Evolutionary conservation across 2,888 invertebrate genomes (phyloP).

Genomic region (Leucozona laternaria): DNA sequence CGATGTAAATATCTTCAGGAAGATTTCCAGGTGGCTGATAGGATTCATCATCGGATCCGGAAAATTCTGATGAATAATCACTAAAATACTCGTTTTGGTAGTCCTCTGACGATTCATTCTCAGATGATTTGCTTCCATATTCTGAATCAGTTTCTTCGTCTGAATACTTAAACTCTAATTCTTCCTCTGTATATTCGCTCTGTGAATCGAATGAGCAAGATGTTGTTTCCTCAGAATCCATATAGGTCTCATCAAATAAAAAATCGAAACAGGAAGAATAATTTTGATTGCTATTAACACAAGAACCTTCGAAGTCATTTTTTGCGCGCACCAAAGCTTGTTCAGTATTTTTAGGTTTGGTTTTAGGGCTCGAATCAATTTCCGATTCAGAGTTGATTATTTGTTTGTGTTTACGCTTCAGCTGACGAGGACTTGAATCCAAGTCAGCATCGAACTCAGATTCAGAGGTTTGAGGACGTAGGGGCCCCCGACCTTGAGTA

Average conservation of each 20-base stretch:
- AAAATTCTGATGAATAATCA: slow-evolving; percentile 6
- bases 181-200: background rate
- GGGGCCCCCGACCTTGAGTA: background rate
- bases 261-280: background rate
- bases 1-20: slow-evolving; percentile 78
- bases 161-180: background rate
- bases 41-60: slow-evolving; percentile 28
- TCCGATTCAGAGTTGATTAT: background rate
- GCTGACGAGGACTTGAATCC: background rate
- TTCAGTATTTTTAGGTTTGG: background rate
- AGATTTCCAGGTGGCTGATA: slow-evolving; percentile 76
- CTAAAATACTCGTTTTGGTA: background rate
- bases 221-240: background rate
- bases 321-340: slow-evolving; percentile 2
- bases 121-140: background rate
- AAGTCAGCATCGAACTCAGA: background rate
- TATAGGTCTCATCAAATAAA: background rate
- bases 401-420: background rate
- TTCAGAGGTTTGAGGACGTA: slow-evolving; percentile 14
- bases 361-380: background rate
- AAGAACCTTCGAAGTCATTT: slow-evolving; percentile 1
- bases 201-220: background rate
- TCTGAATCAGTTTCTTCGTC: background rate
- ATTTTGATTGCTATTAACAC: background rate
- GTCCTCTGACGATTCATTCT: background rate